These are phyloP conservation scores for Ceryle rudis DNA, from an alignment of 2,797 vertebrate species.

Conservation along the genomic window DNA sequence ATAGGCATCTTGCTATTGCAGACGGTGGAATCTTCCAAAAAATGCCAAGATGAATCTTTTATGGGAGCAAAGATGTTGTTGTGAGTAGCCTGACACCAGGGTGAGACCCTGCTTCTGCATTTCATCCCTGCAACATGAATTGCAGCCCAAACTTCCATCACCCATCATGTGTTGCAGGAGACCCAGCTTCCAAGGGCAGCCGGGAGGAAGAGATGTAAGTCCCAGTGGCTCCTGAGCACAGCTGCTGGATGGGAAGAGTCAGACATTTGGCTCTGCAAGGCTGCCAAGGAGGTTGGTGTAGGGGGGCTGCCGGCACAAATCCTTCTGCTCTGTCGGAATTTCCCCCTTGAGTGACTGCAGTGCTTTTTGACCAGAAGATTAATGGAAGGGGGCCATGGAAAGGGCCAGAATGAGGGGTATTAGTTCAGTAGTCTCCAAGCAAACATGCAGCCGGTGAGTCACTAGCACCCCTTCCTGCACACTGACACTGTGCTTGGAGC, in stretches of 20 bases:
- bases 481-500: neutral
- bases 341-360: neutral
- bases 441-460: slow-evolving; percentile 34
- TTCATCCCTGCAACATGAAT: rapidly evolving
- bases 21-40: neutral
- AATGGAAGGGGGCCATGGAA: slow-evolving; percentile 44
- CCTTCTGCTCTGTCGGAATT: slow-evolving; percentile 36
- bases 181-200: neutral
- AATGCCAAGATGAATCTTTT: neutral
- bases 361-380: neutral
- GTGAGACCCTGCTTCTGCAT: neutral
- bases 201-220: neutral
- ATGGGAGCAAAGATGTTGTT: rapidly evolving
- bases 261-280: neutral
- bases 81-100: neutral
- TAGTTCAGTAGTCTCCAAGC: slow-evolving; percentile 14
- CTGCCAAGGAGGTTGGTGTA: neutral
- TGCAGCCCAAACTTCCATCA: rapidly evolving
- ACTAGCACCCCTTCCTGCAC: slow-evolving; percentile 27
- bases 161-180: rapidly evolving
- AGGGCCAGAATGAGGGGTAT: neutral
- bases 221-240: neutral
- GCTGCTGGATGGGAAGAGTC: neutral
- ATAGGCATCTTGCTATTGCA: neutral
- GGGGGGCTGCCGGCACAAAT: neutral